These are phyloP conservation scores for Astreopora myriophthalma DNA, from an alignment of 64 coral and sea anemone genomes.

Conservation along the genomic window DNA sequence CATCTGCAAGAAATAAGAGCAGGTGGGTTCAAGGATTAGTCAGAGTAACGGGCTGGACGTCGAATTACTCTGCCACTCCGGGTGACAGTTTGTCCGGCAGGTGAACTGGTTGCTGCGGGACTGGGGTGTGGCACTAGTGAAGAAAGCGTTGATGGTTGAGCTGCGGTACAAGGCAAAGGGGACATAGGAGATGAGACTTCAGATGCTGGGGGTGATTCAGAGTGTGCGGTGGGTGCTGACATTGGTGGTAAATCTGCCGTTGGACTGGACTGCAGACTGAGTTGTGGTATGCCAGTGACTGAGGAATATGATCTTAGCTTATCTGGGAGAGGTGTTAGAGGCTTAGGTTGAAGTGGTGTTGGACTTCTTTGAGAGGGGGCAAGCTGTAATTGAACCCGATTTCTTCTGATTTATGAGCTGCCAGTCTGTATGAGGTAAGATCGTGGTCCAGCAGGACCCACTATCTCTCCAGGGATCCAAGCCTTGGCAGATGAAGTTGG, in stretches of 20 bases:
- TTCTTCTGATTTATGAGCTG: background rate
- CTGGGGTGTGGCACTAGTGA: background rate
- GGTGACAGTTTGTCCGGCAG: conserved; percentile 19
- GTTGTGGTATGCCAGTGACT: background rate
- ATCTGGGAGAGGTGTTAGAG: background rate
- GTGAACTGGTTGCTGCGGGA: background rate
- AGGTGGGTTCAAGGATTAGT: background rate
- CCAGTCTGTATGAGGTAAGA: conserved; percentile 65
- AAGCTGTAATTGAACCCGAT: conserved; percentile 12
- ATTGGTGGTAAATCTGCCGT: background rate
- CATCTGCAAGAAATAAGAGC: background rate
- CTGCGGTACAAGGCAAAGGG: background rate
- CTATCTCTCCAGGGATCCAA: conserved; percentile 68
- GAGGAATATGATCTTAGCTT: background rate
- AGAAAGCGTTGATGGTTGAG: background rate
- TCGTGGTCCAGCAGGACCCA: conserved; percentile 50
- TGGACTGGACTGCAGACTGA: background rate
- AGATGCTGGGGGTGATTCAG: background rate
- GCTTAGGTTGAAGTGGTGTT: background rate
- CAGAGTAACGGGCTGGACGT: conserved; percentile 64
- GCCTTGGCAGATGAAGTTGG: conserved; percentile 48
- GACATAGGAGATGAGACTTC: background rate
- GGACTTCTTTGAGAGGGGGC: background rate
- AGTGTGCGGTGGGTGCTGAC: background rate
- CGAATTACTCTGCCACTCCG: conserved; percentile 55